phyloP scores from a whole-genome alignment of 2,797 vertebrate genomes.

The Phrynocephalus vlangalii region DNA sequence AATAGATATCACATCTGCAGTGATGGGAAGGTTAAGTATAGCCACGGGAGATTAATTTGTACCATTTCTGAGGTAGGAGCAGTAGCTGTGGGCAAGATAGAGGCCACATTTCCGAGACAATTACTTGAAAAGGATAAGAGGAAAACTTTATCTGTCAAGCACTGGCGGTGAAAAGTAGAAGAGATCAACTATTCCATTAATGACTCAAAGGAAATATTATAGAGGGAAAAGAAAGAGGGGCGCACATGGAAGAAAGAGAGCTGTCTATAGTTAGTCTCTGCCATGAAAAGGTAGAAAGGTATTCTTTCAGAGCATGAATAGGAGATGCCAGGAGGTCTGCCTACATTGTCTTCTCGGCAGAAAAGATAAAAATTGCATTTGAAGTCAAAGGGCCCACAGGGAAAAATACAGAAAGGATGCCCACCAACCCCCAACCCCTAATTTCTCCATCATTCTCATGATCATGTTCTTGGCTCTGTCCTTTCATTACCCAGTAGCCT shows the following conservation, averaged over 20 bases:
- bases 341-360: neutral
- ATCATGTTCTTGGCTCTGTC: no score
- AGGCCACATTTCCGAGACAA: slow-evolving; percentile 20
- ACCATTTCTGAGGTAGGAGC: neutral
- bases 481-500: no score
- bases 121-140: slow-evolving; percentile 17
- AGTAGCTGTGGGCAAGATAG: neutral
- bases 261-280: slow-evolving; percentile 6
- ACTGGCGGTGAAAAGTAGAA: slow-evolving; percentile 42
- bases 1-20: no score
- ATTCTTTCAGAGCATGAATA: slow-evolving; percentile 33
- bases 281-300: slow-evolving; percentile 11
- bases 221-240: slow-evolving; percentile 1
- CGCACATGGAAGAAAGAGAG: neutral
- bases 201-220: slow-evolving; percentile 53
- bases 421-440: no score
- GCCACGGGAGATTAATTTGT: neutral
- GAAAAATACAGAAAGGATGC: neutral
- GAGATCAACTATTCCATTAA: slow-evolving; percentile 20
- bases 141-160: neutral
- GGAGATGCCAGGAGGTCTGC: neutral
- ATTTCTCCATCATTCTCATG: no score
- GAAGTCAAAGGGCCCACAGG: neutral
- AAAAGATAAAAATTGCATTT: slow-evolving; percentile 18
- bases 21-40: neutral